Evolutionary conservation across 64 coral and sea anemone species (phyloP).

Genomic region (Acropora yongei): DNA sequence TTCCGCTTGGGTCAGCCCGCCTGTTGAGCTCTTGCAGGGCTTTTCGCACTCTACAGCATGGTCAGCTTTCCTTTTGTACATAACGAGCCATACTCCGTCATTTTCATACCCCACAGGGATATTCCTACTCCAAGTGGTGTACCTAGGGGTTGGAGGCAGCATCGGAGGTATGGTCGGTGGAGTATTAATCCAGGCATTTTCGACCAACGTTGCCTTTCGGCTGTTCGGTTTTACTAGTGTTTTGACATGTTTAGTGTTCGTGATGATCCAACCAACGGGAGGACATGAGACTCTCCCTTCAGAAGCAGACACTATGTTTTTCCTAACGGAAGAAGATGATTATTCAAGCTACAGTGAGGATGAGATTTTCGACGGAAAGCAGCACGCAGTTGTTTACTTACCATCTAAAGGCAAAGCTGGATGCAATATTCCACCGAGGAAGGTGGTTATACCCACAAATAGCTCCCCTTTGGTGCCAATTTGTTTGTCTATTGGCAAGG

Average conservation of each 20-base stretch:
- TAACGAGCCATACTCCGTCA: conserved; percentile 85
- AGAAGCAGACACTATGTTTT: conserved; percentile 67
- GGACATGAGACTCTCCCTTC: conserved; percentile 67
- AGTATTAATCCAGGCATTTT: conserved; percentile 69
- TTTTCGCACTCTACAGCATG: conserved; percentile 83
- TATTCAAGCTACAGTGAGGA: conserved; percentile 92
- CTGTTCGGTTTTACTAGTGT: conserved; percentile 72
- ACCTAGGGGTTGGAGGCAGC: conserved; percentile 76
- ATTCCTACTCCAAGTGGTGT: conserved; percentile 84
- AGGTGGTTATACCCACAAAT: conserved; percentile 48
- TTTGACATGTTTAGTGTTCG: conserved; percentile 70
- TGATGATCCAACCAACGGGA: conserved; percentile 74
- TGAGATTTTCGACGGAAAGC: conserved; percentile 62
- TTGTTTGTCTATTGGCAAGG: conserved; percentile 65
- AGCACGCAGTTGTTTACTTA: conserved; percentile 56
- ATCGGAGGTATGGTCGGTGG: conserved; percentile 75
- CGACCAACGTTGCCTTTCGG: conserved; percentile 75
- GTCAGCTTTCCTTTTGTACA: conserved; percentile 93
- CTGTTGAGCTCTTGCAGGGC: conserved; percentile 86
- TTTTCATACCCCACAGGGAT: conserved; percentile 86
- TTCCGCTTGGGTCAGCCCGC: conserved; percentile 86
- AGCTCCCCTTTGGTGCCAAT: conserved; percentile 86
- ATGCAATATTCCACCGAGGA: conserved; percentile 26
- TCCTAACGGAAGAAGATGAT: conserved; percentile 85
- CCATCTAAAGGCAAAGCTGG: conserved; percentile 38